A percentile compares a stretch with the other conserved stretches of the same genome.
Conservation (phyloP, 2,888 invertebrate genomes). For the Lampropteryx suffumata region DNA sequence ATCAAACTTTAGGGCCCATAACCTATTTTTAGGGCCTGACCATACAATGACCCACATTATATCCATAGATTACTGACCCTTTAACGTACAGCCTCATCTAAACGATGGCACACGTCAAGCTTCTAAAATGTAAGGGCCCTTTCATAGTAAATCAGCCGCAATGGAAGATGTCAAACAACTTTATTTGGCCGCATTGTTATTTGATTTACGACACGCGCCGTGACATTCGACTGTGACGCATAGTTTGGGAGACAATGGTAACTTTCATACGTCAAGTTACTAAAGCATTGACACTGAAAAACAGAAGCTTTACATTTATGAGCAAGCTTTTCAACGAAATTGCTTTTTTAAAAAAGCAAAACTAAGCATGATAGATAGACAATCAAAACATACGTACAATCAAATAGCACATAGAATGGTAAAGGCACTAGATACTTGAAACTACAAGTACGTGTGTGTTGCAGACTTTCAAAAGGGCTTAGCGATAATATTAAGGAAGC, state of each 20-base stretch:
- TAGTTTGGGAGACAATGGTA: conserved; percentile 8
- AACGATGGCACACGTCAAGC: conserved; percentile 23
- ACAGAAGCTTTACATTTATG: too few species aligned
- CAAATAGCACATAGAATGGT: too few species aligned
- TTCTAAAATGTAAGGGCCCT: conserved; percentile 25
- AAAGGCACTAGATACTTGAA: too few species aligned
- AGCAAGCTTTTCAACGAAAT: too few species aligned
- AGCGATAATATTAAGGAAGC: too few species aligned
- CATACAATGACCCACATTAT: conserved; percentile 15
- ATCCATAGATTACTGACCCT: conserved; percentile 2
- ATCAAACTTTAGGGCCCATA: conserved; percentile 6
- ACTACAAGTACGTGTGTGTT: too few species aligned
- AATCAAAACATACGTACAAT: too few species aligned
- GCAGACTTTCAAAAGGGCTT: too few species aligned
- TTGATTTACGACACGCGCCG: conserved; percentile 48
- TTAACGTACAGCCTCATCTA: conserved; percentile 26
- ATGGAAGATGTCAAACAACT: conserved; percentile 41
- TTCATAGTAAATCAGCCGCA: conserved; percentile 32
- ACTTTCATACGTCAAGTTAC: neutral
- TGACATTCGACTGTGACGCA: conserved; percentile 29
- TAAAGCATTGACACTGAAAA: too few species aligned
- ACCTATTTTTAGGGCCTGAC: conserved; percentile 3
- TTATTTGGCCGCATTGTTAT: conserved; percentile 46
- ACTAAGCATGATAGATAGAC: too few species aligned
- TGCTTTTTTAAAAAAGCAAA: too few species aligned